phyloP scores from a whole-genome alignment of 2,797 vertebrate species.

The Euphonia xanthogaster region DNA sequence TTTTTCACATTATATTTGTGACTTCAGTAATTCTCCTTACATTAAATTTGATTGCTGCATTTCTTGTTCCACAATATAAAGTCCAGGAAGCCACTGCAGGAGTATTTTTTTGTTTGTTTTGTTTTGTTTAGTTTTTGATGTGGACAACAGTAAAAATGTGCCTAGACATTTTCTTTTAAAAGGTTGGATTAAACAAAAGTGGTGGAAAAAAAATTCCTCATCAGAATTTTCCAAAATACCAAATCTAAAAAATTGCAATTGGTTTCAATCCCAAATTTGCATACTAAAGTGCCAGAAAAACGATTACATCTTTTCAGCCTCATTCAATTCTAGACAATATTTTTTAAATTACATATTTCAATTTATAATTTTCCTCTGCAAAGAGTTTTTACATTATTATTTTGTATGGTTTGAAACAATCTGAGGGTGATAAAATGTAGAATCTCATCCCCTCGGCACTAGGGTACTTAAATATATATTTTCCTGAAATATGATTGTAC shows the following conservation, averaged over 20 bases:
- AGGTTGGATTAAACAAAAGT: background rate
- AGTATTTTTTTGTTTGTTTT: accelerated
- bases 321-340: background rate
- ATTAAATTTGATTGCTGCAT: background rate
- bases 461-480: background rate
- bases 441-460: background rate
- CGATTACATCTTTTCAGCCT: background rate
- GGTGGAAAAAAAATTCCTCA: background rate
- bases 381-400: background rate
- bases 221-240: background rate
- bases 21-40: background rate
- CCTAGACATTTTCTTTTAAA: background rate
- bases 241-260: background rate
- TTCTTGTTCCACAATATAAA: background rate
- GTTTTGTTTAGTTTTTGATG: background rate
- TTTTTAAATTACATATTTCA: background rate
- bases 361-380: background rate
- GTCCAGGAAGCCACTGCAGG: background rate
- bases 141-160: background rate
- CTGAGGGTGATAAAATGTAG: background rate
- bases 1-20: background rate
- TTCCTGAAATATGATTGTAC: background rate
- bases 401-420: background rate
- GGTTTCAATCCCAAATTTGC: background rate
- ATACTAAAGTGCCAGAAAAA: background rate